Evolutionary conservation across 2,113 vertebrate species (phyloP).

Genomic region (Bungarus multicinctus): DNA sequence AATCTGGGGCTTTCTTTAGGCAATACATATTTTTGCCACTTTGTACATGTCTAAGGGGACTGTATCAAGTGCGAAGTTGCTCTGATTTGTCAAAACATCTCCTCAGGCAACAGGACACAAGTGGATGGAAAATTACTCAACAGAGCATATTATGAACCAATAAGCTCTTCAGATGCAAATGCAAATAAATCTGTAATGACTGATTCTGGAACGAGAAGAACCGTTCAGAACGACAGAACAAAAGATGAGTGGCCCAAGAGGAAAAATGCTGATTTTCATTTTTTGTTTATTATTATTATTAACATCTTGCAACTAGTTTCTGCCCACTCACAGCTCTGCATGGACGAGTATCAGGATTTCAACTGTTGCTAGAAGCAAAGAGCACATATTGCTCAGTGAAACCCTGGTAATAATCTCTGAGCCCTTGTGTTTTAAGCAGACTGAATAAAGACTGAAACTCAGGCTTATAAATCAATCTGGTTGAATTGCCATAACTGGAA

Average conservation of each 20-base stretch:
- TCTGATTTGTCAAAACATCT: not conserved
- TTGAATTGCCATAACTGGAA: constrained; percentile 54
- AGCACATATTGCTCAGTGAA: not conserved
- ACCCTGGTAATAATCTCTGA: not conserved
- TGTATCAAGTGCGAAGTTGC: not conserved
- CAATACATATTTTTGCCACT: not conserved
- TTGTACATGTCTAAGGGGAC: not conserved
- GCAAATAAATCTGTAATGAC: not conserved
- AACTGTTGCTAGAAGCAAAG: not conserved
- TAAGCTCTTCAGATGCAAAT: not conserved
- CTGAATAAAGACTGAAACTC: constrained; percentile 34
- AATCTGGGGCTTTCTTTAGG: not conserved
- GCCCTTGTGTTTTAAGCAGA: constrained; percentile 29
- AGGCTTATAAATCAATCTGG: not conserved
- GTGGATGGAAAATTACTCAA: not conserved
- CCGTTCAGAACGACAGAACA: constrained; percentile 23
- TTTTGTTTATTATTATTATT: not conserved
- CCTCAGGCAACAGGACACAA: not conserved
- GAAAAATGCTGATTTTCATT: not conserved
- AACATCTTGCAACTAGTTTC: not conserved
- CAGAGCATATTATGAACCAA: not conserved
- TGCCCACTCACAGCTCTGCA: constrained; percentile 36
- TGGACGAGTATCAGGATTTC: not conserved
- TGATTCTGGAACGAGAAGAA: not conserved
- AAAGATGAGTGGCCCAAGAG: not conserved